Base-by-base conservation (phyloP, 2,888 invertebrate genomes). In the Nomada lathburiana region DNA sequence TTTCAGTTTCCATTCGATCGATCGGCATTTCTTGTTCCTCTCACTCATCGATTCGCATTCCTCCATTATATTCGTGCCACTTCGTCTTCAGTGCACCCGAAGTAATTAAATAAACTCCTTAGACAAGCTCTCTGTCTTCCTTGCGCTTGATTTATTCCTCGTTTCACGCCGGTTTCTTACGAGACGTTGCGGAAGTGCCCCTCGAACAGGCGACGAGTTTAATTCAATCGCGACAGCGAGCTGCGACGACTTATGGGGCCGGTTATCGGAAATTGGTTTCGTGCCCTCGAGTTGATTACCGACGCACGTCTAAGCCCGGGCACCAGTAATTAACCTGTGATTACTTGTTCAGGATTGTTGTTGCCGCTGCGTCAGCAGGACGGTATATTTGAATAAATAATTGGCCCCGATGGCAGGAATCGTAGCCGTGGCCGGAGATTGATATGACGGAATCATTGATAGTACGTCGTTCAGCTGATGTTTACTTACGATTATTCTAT, bases 191-290 rank as follows among this genome's bases (percentile, higher is more conserved):
- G 10, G 11, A 68, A 68, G 63, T 57, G 63, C 29, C 42, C 36
- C 29, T 68, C 20, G 44, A 36, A 13, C 42, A 2, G 55, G 18
- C 62, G 55, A 11, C 59, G 53, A 60, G 63, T 71, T 75, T 59
- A 75, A 82, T 79, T 79, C 70, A 74, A 73, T 65, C 57, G 70
- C 47, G 55, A 29, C 67, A 20, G 59, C 47, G 20, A 26, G 26
- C 62, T 44, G 20, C 57, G 44, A 69, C 52, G 44, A 44, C 59
- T 69, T 44, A 42, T 20, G 71, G 68, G 36, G 50, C 60, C 55
- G 63, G 50, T 76, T 80, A 82, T 82, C 68, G 82, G 72, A 64
- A 82, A 82, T 75, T 76, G 68, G 53, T 80, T 53, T 68, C 62
- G 29, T 60, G 47, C 44, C 42, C 68, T 63, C 57, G 55, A 29